A percentile compares a stretch with the other conserved stretches of the same genome.
Conservation (phyloP, 2,888 invertebrate genomes). For the Zele albiditarsus region DNA sequence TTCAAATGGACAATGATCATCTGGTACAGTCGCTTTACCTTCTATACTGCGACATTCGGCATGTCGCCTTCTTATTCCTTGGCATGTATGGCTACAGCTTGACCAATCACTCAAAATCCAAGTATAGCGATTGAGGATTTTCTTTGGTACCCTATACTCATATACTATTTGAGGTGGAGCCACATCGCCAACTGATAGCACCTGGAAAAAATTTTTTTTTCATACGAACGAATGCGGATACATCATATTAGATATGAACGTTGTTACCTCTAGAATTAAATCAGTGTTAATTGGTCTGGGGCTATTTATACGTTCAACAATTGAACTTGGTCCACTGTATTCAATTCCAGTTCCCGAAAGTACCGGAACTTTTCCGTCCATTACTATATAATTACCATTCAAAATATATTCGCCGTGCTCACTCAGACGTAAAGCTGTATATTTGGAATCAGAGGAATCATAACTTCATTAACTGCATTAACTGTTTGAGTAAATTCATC, state of each 20-base stretch:
- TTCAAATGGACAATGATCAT: conserved; percentile 74
- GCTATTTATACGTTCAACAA: conserved; percentile 83
- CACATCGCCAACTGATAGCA: conserved; percentile 79
- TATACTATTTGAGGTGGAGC: conserved; percentile 81
- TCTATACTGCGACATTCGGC: conserved; percentile 75
- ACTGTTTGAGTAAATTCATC: conserved; percentile 7
- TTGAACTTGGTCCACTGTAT: conserved; percentile 83
- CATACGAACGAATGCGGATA: not conserved
- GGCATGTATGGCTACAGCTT: conserved; percentile 77
- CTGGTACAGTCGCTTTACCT: conserved; percentile 73
- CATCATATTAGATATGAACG: conserved; percentile 11
- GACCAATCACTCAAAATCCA: conserved; percentile 78
- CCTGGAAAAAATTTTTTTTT: conserved; percentile 53
- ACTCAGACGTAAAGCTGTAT: conserved; percentile 80
- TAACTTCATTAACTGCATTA: not conserved
- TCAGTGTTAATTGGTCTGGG: conserved; percentile 80
- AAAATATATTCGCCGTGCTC: conserved; percentile 80
- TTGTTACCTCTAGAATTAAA: conserved; percentile 77
- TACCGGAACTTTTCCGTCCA: conserved; percentile 79
- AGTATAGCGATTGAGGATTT: conserved; percentile 72
- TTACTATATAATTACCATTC: conserved; percentile 84
- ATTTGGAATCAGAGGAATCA: not conserved
- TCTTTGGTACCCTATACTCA: conserved; percentile 77
- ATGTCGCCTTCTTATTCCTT: conserved; percentile 75
- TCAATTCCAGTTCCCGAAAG: conserved; percentile 80